Evolutionary conservation across 1,140 invertebrate species (phyloP), one percentile per base, ranked within the genome.

Genomic region (Andrena cerasifolii): DNA sequence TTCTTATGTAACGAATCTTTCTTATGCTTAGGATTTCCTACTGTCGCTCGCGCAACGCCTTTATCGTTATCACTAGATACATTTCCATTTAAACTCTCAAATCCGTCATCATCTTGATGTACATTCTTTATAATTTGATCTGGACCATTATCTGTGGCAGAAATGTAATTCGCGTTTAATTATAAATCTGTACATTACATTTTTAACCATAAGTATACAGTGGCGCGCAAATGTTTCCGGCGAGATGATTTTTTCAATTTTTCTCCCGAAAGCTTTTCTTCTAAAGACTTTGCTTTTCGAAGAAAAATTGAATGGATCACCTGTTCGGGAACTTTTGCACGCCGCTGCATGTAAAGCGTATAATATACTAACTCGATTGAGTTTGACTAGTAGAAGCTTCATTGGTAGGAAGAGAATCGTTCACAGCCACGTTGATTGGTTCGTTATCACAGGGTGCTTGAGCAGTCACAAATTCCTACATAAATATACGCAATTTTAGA

Each of bases 1-100:
- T n/a, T 67, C 74, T 79, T 71, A 14, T 24, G 67, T 36, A 43
- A 26, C 21, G 21, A 12, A 33, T 53, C 65, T 10, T 18, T 53
- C 10, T 56, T 70, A 18, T 75, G 40, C 47, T 84, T 47, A 73
- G 33, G 28, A 51, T 61, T 68, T 10, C 81, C 79, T 10, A 51
- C n/a, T 21, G 40, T 24, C 24, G 24, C 33, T 28, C 43, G 63
- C 3, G 53, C 47, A 26, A 58, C 21, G n/a, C 33, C 84, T 84
- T 80, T 85, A 77, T 94, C 94, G 87, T 94, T 94, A 62, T 95
- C 95, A 89, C 96, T 96, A 1, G 96, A 96, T 78, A 95, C 96
- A 88, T 96, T 96, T 18, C 96, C 95, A 88, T 96, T 96, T n/a
- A 97, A 92, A 88, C 96, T 97, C 92, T 97, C 96, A 89, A 97